Evolutionary conservation across 2,113 vertebrate species (phyloP), one percentile per base, ranked within the genome.

Genomic region (Oplegnathus fasciatus): DNA sequence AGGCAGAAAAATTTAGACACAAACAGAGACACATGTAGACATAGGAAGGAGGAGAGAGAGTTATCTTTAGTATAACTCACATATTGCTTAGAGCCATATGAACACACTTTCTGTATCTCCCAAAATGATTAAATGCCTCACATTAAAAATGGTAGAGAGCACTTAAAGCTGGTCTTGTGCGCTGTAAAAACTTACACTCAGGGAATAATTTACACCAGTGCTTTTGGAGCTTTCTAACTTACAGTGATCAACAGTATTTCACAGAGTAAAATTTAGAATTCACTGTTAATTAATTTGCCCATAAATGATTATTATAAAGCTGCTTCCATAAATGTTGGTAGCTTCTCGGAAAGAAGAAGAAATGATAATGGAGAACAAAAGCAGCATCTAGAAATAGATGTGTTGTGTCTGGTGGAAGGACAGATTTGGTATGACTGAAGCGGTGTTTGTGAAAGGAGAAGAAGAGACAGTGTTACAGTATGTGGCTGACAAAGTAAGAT

Each of bases 81-180:
- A 40, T 34, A 74, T 79, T 72, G 58, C 74, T 78, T n/a, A 52
- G 55, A 81, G 52, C 32, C 46, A 79, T 70, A n/a, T 26, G 44
- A 54, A 57, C 20, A 11, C 42, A 75, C 40, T 78, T 55, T 73
- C 54, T 81, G 20, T 48, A 42, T 28, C 44, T 46, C 60, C 18
- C 26, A 40, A 77, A 46, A 85, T 84, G 34, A 84, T 72, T 66
- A 70, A 87, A 64, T 46, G 44, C 3, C 28, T 57, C 40, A 24
- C 50, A 77, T 77, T 65, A 52, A 68, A 83, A 83, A 30, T 67
- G 30, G 37, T 54, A 46, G 9, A 34, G 13, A 50, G 64, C 40
- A 72, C 70, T 80, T 58, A 73, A 74, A 86, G 28, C 55, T 57
- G 37, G 72, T 0, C 28, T 62, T 64, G 34, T 68, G 64, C 15